Conservation (phyloP, 2,113 vertebrate species). For the Macrotus californicus region DNA sequence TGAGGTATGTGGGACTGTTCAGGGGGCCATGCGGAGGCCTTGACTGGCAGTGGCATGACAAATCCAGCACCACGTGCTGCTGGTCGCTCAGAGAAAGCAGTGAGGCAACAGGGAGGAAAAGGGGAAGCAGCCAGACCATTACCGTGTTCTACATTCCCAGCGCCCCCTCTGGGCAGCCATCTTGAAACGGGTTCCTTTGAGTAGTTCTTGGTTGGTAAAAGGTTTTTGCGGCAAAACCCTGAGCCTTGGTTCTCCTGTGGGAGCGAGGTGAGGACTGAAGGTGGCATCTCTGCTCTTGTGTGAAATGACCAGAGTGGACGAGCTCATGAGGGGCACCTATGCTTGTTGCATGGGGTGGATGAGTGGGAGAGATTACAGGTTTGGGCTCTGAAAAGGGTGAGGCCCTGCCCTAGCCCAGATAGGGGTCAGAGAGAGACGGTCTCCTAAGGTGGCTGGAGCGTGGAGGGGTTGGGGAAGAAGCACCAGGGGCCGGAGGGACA, state of each 20-base stretch:
- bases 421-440: neutral
- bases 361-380: neutral
- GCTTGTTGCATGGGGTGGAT: rapidly evolving
- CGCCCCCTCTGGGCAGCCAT: neutral
- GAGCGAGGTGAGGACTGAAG: neutral
- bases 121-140: neutral
- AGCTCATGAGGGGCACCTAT: neutral
- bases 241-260: neutral
- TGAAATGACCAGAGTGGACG: neutral
- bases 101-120: neutral
- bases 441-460: neutral
- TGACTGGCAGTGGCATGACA: neutral
- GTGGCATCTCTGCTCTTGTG: neutral
- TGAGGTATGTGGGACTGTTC: neutral
- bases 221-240: neutral
- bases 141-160: neutral
- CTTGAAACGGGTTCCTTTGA: neutral
- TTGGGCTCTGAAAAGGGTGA: neutral
- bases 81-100: neutral
- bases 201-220: neutral
- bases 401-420: neutral
- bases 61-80: neutral
- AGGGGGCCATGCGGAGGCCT: neutral
- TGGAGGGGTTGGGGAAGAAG: neutral
- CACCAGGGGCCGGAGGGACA: neutral